These are phyloP conservation scores for Oryzias sinensis DNA, from an alignment of 2,797 vertebrate species.

Conservation along the genomic window DNA sequence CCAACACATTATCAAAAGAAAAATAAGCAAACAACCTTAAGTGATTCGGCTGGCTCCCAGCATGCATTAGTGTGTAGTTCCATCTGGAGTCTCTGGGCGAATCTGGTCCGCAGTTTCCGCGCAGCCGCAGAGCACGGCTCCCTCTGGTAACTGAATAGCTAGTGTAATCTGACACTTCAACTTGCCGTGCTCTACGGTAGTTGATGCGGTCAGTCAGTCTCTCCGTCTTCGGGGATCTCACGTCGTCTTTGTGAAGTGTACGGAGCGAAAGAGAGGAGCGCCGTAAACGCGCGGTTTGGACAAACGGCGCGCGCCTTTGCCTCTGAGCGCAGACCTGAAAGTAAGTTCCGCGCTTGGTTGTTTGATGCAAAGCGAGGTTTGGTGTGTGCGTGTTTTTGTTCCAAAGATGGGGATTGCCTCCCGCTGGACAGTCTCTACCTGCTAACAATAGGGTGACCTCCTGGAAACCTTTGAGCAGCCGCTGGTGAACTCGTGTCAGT, in stretches of 20 bases:
- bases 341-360: slow-evolving; percentile 88
- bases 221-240: slow-evolving; percentile 87
- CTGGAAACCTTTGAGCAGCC: slow-evolving; percentile 64
- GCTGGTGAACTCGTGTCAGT: slow-evolving; percentile 59
- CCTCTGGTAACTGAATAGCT: slow-evolving; percentile 98
- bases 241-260: slow-evolving; percentile 86
- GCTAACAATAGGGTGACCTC: slow-evolving; percentile 86
- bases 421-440: slow-evolving; percentile 69
- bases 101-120: slow-evolving; percentile 87
- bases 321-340: slow-evolving; percentile 72
- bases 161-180: slow-evolving; percentile 99
- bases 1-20: too few relatives aligned
- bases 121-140: slow-evolving; percentile 86
- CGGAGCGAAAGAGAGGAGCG: slow-evolving; percentile 49
- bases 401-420: slow-evolving; percentile 36
- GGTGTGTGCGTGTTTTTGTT: slow-evolving; percentile 24
- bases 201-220: slow-evolving; percentile 98
- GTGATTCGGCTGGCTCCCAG: too few relatives aligned
- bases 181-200: slow-evolving; percentile 96
- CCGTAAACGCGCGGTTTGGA: slow-evolving; percentile 63
- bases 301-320: slow-evolving; percentile 72
- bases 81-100: slow-evolving; percentile 42
- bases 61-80: slow-evolving; percentile 20
- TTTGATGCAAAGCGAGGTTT: slow-evolving; percentile 59
- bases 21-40: too few relatives aligned